phyloP scores from a whole-genome alignment of 2,113 vertebrate genomes.

The Ahaetulla prasina region DNA sequence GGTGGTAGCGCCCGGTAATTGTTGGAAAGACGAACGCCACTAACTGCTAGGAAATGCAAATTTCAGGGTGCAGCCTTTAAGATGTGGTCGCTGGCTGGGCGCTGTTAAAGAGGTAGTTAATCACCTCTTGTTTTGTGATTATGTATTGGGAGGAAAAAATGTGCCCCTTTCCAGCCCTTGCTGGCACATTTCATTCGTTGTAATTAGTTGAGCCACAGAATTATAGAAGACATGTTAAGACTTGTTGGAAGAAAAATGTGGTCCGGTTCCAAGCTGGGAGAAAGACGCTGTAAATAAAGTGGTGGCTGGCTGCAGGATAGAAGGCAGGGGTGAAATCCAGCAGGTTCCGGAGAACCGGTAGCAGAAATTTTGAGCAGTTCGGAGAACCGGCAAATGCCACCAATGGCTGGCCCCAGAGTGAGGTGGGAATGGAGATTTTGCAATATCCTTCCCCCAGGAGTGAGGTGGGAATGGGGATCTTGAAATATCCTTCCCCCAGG shows the following conservation, averaged over 20 bases:
- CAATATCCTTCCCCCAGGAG: no score
- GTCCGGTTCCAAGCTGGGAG: no score
- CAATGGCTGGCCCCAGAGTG: no score
- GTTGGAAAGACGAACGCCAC: neutral
- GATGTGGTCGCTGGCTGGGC: neutral
- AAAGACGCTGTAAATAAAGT: no score
- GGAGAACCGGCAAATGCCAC: no score
- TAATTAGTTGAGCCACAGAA: neutral
- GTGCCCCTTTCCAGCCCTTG: constrained; percentile 11
- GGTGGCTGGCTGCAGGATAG: no score
- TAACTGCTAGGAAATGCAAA: constrained; percentile 18
- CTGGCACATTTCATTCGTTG: neutral
- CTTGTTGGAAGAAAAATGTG: neutral
- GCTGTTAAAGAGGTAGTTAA: neutral
- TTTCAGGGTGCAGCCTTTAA: neutral
- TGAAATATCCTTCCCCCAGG: no score
- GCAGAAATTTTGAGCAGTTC: no score
- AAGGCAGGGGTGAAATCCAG: no score
- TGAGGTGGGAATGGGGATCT: no score
- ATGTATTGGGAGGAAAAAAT: neutral
- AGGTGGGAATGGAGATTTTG: no score
- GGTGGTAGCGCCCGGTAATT: neutral
- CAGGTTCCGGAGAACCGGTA: no score
- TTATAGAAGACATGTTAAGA: neutral
- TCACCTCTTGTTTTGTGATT: constrained; percentile 6